Conservation (phyloP, 2,888 invertebrate genomes). For the Philereme transversata region DNA sequence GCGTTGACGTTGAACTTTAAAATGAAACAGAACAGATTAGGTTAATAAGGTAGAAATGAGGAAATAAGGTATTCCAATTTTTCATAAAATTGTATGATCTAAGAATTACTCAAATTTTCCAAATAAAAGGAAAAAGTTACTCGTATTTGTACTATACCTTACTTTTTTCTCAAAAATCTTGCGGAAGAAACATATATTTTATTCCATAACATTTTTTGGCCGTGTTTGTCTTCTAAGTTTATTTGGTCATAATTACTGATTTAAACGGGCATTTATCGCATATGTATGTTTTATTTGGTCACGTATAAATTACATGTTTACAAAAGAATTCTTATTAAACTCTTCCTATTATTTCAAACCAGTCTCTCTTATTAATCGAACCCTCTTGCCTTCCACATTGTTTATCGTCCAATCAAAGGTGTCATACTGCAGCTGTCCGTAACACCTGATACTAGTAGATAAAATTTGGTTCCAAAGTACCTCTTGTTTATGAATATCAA, state of each 20-base stretch:
- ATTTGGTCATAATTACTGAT: too few relatives aligned
- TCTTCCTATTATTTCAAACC: slow-evolving; percentile 9
- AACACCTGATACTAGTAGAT: slow-evolving; percentile 29
- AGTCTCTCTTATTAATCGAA: slow-evolving; percentile 5
- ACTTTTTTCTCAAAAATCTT: too few relatives aligned
- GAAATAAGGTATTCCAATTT: too few relatives aligned
- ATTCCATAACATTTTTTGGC: too few relatives aligned
- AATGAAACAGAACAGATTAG: slow-evolving; percentile 4
- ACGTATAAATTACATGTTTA: slow-evolving; percentile 8
- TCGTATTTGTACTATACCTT: not conserved
- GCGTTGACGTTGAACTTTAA: slow-evolving; percentile 14
- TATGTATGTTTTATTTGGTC: too few relatives aligned
- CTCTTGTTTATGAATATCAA: slow-evolving; percentile 5
- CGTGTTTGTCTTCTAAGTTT: too few relatives aligned
- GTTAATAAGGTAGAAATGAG: not conserved
- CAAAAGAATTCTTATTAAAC: not conserved
- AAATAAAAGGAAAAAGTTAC: slow-evolving; percentile 17
- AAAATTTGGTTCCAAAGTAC: not conserved
- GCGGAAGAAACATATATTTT: too few relatives aligned
- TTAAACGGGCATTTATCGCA: too few relatives aligned
- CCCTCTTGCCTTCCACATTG: slow-evolving; percentile 17
- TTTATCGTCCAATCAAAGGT: slow-evolving; percentile 24
- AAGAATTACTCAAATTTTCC: not conserved
- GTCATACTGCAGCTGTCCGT: slow-evolving; percentile 33
- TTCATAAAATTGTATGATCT: not conserved